Conservation (phyloP, 2,888 invertebrate genomes). For the Drosophila bunnanda region DNA sequence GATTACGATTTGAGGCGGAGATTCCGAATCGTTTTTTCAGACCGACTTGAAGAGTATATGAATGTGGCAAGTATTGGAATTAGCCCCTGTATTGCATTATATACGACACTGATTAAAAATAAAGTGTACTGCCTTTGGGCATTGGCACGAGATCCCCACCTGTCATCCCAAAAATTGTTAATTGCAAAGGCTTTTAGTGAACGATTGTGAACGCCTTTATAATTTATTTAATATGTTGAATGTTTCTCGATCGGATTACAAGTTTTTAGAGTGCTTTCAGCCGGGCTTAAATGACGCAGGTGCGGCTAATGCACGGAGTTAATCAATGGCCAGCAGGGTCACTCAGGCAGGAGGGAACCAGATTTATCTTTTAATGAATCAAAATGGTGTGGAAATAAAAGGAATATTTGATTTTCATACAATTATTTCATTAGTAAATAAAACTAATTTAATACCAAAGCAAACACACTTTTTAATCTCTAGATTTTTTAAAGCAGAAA, state of each 20-base stretch:
- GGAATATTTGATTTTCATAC: not conserved
- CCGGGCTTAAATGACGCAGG: constrained; percentile 21
- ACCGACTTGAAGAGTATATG: not conserved
- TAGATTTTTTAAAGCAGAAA: too few species aligned
- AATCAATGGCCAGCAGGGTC: constrained; percentile 25
- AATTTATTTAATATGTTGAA: constrained; percentile 20
- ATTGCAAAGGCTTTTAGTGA: constrained; percentile 16
- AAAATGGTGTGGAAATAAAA: not conserved
- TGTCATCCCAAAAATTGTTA: constrained; percentile 9
- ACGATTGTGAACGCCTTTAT: constrained; percentile 2
- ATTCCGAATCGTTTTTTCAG: constrained; percentile 1
- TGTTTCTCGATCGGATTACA: constrained; percentile 31
- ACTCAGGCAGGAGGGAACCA: not conserved
- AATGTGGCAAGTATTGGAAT: constrained; percentile 6
- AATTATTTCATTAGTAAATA: not conserved
- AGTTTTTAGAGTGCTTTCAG: constrained; percentile 11
- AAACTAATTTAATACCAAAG: too few species aligned
- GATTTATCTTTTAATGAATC: not conserved
- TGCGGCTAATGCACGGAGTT: constrained; percentile 27
- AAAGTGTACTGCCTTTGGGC: constrained; percentile 8
- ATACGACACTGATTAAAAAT: constrained; percentile 2
- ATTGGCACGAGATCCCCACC: constrained; percentile 19
- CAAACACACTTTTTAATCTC: too few species aligned
- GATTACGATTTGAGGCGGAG: constrained; percentile 25
- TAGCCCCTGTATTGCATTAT: constrained; percentile 6